Conservation (phyloP, 2,113 vertebrate species). For the Psittacus erithacus region DNA sequence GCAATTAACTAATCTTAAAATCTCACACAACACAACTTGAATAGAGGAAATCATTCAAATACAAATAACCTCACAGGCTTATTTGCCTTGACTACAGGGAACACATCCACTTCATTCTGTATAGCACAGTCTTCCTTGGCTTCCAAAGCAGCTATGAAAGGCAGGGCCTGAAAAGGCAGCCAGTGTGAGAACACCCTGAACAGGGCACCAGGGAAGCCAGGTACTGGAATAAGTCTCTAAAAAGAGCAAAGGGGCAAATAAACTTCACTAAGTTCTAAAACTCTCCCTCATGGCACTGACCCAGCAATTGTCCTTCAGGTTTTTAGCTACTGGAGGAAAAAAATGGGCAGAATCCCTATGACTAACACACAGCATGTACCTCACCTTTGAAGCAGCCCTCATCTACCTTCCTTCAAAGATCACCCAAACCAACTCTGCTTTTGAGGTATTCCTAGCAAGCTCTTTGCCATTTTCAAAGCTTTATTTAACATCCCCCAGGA, state of each 20-base stretch:
- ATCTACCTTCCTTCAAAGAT: background rate
- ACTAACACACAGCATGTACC: background rate
- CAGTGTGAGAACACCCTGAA: background rate
- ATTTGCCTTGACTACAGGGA: background rate
- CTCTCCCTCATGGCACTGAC: background rate
- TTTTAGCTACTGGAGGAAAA: background rate
- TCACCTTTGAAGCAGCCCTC: constrained; percentile 7
- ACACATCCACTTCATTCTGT: background rate
- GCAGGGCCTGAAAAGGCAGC: background rate
- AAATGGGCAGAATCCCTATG: background rate
- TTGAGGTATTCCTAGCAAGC: background rate
- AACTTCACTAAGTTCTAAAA: background rate
- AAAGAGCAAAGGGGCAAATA: background rate
- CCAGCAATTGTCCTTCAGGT: background rate
- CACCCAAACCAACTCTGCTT: constrained; percentile 18
- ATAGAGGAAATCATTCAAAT: background rate
- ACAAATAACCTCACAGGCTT: background rate
- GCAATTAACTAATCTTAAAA: background rate
- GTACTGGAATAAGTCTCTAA: background rate
- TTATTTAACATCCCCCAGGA: constrained; percentile 17
- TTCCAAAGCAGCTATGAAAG: background rate
- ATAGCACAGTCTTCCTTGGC: background rate
- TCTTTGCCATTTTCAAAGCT: background rate
- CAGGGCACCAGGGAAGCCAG: background rate
- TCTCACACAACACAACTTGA: background rate